Evolutionary conservation across 2,113 vertebrate species (phyloP).

Genomic region (Platysternon megacephalum): DNA sequence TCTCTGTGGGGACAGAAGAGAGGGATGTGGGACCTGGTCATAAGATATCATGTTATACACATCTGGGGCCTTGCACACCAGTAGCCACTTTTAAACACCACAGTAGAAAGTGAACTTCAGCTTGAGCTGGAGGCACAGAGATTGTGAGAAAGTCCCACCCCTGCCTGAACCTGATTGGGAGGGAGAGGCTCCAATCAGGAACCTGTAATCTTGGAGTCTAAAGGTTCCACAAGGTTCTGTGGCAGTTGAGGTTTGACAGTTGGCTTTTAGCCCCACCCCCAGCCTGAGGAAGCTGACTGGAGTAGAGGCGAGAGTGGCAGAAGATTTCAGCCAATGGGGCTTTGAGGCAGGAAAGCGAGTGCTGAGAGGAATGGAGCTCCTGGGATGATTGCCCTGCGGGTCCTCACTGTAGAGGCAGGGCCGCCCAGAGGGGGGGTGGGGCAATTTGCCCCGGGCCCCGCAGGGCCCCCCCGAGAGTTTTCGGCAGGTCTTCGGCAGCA

Average conservation of each 20-base stretch:
- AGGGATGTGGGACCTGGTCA: neutral
- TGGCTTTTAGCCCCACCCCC: neutral
- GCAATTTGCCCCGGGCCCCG: too few relatives aligned
- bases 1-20: neutral
- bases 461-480: too few relatives aligned
- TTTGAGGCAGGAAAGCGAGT: neutral
- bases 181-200: neutral
- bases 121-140: fast-evolving
- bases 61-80: neutral
- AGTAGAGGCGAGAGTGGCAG: neutral
- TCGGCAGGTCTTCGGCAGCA: too few relatives aligned
- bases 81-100: fast-evolving
- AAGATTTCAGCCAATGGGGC: neutral
- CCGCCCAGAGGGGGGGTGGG: too few relatives aligned
- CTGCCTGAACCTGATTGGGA: fast-evolving
- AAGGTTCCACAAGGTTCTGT: fast-evolving
- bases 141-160: neutral
- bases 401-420: too few relatives aligned
- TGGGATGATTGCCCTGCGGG: too few relatives aligned
- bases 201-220: neutral
- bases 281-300: neutral
- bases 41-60: neutral
- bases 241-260: fast-evolving
- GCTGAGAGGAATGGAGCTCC: neutral
- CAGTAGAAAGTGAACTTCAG: neutral